Percentiles rank a stretch among this genome's conserved stretches.
Conservation (phyloP, 2,888 invertebrate genomes). For the Melanostoma scalare region DNA sequence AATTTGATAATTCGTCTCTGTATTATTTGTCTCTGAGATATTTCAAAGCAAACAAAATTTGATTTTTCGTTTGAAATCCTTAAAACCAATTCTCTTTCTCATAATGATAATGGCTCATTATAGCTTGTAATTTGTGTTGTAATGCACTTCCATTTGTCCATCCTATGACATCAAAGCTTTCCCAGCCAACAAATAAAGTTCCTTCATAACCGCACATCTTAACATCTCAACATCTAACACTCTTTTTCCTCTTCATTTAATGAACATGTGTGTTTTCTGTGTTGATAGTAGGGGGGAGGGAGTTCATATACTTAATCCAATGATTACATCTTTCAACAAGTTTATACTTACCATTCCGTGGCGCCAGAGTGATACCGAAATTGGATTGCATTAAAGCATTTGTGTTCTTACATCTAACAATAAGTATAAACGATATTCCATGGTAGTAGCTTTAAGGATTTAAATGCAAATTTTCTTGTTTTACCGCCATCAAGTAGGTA, state of each 20-base stretch:
- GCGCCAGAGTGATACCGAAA: conserved; percentile 61
- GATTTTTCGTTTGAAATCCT: neutral
- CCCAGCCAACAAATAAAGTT: conserved; percentile 7
- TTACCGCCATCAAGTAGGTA: neutral
- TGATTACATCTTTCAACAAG: conserved; percentile 40
- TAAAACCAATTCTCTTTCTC: conserved; percentile 1
- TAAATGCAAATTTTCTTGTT: conserved; percentile 53
- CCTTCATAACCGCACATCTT: neutral
- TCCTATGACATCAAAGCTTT: conserved; percentile 60
- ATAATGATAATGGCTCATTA: conserved; percentile 48
- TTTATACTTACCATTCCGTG: conserved; percentile 31
- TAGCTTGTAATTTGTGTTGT: conserved; percentile 51
- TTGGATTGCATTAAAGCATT: conserved; percentile 62
- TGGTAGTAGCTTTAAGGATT: conserved; percentile 36
- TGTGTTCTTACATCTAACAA: conserved; percentile 13
- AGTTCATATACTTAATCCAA: conserved; percentile 47
- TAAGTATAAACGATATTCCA: too few species aligned
- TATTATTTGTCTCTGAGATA: too few species aligned
- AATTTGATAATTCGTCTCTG: too few species aligned
- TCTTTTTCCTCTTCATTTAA: conserved; percentile 41
- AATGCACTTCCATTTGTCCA: conserved; percentile 63
- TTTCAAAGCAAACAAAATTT: conserved; percentile 3
- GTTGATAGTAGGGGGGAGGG: neutral
- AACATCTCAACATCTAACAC: conserved; percentile 8
- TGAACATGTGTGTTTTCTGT: conserved; percentile 22